phyloP scores from a whole-genome alignment of 2,888 invertebrate genomes.

The Drosophila parthenogenetica region DNA sequence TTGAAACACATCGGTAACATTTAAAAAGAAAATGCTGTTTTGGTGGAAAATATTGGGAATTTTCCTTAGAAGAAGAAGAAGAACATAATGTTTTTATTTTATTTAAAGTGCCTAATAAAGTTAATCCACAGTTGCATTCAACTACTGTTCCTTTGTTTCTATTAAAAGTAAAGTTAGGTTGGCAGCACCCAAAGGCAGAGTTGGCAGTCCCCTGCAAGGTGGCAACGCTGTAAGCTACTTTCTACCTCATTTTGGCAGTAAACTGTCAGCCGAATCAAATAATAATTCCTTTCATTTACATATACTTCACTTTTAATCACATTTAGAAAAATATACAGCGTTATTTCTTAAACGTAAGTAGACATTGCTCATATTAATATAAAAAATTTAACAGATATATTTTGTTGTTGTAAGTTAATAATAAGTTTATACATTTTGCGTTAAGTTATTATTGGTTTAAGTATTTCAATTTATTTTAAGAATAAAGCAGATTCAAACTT shows the following conservation, averaged over 20 bases:
- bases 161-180: not conserved
- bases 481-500: constrained; percentile 32
- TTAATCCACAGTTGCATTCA: no score
- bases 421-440: constrained; percentile 42
- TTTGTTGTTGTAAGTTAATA: constrained; percentile 41
- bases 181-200: not conserved
- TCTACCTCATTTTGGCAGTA: no score
- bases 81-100: no score
- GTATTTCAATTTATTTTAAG: constrained; percentile 35
- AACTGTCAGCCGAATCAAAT: no score
- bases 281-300: no score
- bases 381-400: constrained; percentile 54
- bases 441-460: constrained; percentile 51
- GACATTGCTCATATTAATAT: constrained; percentile 49
- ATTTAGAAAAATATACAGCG: constrained; percentile 76
- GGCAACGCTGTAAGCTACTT: no score
- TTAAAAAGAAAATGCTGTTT: no score
- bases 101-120: no score
- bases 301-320: constrained; percentile 68
- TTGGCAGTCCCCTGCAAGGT: not conserved
- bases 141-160: no score
- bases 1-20: not conserved
- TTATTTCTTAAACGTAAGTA: constrained; percentile 57
- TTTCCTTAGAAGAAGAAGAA: not conserved
- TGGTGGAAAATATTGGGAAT: no score